These are phyloP conservation scores for Drosophila trapezifrons DNA, from an alignment of 1,140 invertebrate species.

Conservation along the genomic window DNA sequence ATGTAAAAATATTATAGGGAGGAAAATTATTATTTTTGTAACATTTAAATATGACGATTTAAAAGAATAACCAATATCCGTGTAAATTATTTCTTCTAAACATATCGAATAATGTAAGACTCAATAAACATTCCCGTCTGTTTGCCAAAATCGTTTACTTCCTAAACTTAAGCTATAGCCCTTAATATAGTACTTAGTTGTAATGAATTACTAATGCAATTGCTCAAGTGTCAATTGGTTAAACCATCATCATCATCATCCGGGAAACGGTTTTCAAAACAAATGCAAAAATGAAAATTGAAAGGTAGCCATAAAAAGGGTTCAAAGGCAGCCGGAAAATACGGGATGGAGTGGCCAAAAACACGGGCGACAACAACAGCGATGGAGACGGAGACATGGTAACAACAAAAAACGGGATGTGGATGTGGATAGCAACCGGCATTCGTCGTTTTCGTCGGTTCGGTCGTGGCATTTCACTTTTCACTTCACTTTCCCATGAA, in stretches of 20 bases:
- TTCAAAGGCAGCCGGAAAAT: conserved; percentile 45
- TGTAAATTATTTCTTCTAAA: not conserved
- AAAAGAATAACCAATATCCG: not conserved
- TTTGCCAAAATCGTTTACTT: not conserved
- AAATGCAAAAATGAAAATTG: conserved; percentile 12
- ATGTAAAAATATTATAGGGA: not conserved
- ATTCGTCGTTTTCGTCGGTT: conserved; percentile 39
- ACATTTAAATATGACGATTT: too few species aligned
- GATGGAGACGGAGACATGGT: conserved; percentile 26
- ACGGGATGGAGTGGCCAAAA: conserved; percentile 36
- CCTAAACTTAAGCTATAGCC: not conserved
- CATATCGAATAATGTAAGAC: not conserved
- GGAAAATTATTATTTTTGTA: too few species aligned
- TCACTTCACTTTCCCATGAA: conserved; percentile 82
- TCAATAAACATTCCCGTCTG: not conserved
- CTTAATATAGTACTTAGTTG: not conserved
- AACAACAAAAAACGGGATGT: conserved; percentile 49
- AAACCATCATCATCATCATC: not conserved
- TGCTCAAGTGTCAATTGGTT: conserved; percentile 8
- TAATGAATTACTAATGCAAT: not conserved
- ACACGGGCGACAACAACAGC: conserved; percentile 15
- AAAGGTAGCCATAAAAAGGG: conserved; percentile 21
- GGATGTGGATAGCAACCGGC: conserved; percentile 56
- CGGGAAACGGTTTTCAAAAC: not conserved
- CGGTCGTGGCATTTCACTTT: conserved; percentile 78